Percentiles rank a stretch among this genome's conserved stretches.
These are phyloP conservation scores for Ondatra zibethicus DNA, from an alignment of 2,113 vertebrate species.

Conservation along the genomic window DNA sequence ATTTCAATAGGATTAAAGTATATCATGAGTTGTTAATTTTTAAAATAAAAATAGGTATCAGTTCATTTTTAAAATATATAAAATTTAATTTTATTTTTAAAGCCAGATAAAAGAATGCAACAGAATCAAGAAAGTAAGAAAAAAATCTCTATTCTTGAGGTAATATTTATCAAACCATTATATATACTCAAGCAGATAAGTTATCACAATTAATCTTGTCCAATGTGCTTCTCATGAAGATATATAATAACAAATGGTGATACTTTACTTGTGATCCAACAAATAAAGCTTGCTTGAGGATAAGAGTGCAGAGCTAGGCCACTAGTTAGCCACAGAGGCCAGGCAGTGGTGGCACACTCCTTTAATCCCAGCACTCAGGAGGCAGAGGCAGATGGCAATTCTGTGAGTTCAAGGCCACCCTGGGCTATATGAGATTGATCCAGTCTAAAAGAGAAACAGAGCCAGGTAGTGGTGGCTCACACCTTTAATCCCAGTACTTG, in stretches of 20 bases:
- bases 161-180: slow-evolving; percentile 38
- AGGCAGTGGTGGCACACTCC: no score
- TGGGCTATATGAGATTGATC: no score
- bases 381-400: no score
- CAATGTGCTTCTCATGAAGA: slow-evolving; percentile 32
- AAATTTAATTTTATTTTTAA: slow-evolving; percentile 49
- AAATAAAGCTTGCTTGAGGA: no score
- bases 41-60: slow-evolving; percentile 35
- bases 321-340: no score
- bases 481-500: no score
- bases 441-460: no score
- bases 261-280: no score
- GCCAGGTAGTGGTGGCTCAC: no score
- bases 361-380: no score
- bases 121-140: slow-evolving; percentile 17
- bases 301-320: no score
- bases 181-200: slow-evolving; percentile 8
- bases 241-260: neutral
- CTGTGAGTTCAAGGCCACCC: no score
- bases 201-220: slow-evolving; percentile 26
- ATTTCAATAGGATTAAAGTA: slow-evolving; percentile 21
- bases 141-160: neutral
- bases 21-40: neutral
- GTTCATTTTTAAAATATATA: neutral
- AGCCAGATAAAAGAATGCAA: slow-evolving; percentile 31